Conservation (phyloP, 2,113 vertebrate species). For the Ailurus styani region DNA sequence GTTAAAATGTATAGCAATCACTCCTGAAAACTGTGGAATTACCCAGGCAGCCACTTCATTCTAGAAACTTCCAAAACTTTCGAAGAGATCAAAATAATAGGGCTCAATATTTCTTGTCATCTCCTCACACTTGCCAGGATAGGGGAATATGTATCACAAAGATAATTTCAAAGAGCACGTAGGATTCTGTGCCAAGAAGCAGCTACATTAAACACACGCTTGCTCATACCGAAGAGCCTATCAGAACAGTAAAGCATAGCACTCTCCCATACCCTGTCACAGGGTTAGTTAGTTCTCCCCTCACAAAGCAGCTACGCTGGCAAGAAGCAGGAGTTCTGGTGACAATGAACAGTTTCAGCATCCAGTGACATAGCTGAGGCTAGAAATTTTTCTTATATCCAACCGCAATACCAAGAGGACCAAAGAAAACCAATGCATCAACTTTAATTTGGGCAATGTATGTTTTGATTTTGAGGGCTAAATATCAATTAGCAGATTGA, state of each 20-base stretch:
- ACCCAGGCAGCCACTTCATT: background rate
- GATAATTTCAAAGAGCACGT: background rate
- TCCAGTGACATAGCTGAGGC: background rate
- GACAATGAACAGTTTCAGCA: background rate
- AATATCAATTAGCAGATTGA: background rate
- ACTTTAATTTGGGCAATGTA: background rate
- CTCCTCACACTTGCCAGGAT: background rate
- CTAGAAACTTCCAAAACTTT: background rate
- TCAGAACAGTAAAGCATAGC: background rate
- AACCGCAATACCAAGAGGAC: background rate
- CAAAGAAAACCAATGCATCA: background rate
- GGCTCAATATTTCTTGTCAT: background rate
- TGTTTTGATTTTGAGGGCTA: background rate
- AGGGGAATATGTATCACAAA: conserved; percentile 1
- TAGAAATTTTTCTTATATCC: background rate
- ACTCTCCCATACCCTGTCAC: background rate
- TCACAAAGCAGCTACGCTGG: background rate
- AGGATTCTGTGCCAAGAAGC: background rate
- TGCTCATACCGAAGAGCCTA: background rate
- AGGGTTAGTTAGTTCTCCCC: background rate
- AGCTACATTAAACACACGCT: background rate
- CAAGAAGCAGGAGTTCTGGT: background rate
- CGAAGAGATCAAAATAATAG: conserved; percentile 15
- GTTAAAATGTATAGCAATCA: background rate
- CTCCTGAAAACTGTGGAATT: background rate